phyloP scores from a whole-genome alignment of 2,888 invertebrate genomes.

The Ernsta delagoae region DNA sequence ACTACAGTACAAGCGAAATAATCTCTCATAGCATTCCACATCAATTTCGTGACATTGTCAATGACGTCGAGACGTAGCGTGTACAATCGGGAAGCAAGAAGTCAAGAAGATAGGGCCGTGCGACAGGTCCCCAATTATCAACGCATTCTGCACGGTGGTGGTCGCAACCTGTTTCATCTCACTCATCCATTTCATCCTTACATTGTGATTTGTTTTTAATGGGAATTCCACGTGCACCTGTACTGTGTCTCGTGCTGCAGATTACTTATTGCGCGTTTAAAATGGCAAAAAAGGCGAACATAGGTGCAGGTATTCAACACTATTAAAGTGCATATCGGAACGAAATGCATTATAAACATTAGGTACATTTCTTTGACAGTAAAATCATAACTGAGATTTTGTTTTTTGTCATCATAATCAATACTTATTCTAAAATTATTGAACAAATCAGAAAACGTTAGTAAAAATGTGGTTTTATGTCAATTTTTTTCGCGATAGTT shows the following conservation, averaged over 20 bases:
- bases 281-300: conserved; percentile 14
- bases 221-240: conserved; percentile 61
- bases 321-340: background rate
- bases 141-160: conserved; percentile 79
- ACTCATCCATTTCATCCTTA: conserved; percentile 47
- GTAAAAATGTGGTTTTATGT: no score
- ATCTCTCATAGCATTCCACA: conserved; percentile 46
- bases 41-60: conserved; percentile 42
- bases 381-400: no score
- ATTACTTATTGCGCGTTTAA: conserved; percentile 43
- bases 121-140: conserved; percentile 80
- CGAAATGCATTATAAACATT: background rate
- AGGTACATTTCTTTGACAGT: background rate
- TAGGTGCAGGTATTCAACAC: background rate
- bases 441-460: no score
- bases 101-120: conserved; percentile 65
- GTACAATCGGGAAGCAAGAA: conserved; percentile 45
- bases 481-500: no score
- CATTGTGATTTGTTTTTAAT: conserved; percentile 57
- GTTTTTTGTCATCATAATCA: no score
- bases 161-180: conserved; percentile 52
- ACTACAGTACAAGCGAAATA: conserved; percentile 11
- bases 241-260: conserved; percentile 59
- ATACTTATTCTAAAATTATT: no score
- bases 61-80: conserved; percentile 42